These are phyloP conservation scores for Avahi laniger DNA, from an alignment of 2,797 vertebrate genomes.

Conservation along the genomic window DNA sequence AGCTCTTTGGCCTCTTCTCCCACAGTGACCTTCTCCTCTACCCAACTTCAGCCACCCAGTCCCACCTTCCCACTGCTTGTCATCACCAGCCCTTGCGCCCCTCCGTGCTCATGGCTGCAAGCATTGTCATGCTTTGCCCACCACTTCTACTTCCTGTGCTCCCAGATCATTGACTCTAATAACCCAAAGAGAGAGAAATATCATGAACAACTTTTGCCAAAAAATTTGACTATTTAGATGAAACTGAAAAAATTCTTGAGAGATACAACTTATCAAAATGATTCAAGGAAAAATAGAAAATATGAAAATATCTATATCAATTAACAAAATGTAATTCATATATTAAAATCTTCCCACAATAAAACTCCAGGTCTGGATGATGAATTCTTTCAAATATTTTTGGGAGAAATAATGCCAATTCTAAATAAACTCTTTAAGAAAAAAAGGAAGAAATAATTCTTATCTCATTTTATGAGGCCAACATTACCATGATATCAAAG, in stretches of 20 bases:
- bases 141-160: background rate
- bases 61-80: background rate
- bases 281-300: background rate
- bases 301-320: background rate
- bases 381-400: background rate
- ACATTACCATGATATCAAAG: background rate
- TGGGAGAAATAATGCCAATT: background rate
- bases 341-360: background rate
- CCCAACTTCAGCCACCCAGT: background rate
- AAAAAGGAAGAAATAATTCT: background rate
- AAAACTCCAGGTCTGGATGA: background rate
- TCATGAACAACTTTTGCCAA: background rate
- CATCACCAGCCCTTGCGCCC: background rate
- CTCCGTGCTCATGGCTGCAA: background rate
- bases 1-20: background rate
- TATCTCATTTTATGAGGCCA: background rate
- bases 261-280: background rate
- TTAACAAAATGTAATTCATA: background rate
- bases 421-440: background rate
- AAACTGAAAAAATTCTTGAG: background rate
- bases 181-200: background rate
- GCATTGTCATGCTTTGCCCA: background rate
- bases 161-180: background rate
- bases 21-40: background rate
- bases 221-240: background rate